phyloP scores from a whole-genome alignment of 2,888 invertebrate species.

The Drosophila infuscata region DNA sequence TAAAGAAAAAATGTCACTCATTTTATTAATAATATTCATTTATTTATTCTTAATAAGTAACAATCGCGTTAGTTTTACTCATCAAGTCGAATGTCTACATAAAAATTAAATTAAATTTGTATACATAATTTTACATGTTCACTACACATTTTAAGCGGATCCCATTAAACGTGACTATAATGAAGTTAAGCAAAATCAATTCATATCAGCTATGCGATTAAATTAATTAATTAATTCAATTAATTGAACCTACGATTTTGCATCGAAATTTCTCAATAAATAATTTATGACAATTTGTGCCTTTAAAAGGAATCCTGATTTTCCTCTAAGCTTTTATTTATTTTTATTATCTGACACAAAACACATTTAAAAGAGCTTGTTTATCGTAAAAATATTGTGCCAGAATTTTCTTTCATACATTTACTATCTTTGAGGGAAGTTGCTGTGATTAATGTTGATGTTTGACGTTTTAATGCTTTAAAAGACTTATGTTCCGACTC shows the following conservation, averaged over 20 bases:
- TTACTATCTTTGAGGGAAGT: constrained; percentile 1
- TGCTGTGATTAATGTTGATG: constrained; percentile 29
- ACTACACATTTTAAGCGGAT: not conserved
- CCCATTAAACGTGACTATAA: not conserved
- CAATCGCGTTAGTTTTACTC: not conserved
- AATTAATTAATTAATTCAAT: too few species aligned
- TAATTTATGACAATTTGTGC: too few species aligned
- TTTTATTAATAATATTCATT: too few species aligned
- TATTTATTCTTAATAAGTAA: not conserved
- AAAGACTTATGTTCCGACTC: not conserved
- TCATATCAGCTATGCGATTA: not conserved
- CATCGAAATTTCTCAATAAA: too few species aligned
- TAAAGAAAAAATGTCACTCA: not conserved
- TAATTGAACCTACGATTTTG: too few species aligned
- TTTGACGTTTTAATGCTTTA: constrained; percentile 2
- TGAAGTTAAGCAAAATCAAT: not conserved
- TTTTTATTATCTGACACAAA: not conserved
- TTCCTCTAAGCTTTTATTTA: not conserved
- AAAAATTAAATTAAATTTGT: not conserved
- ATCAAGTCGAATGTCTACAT: not conserved
- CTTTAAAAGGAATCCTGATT: not conserved
- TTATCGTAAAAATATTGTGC: not conserved
- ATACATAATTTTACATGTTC: not conserved
- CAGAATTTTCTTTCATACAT: constrained; percentile 2
- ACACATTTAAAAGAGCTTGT: not conserved